Conservation (phyloP, 2,113 vertebrate species). For the Microcebus griseorufus region DNA sequence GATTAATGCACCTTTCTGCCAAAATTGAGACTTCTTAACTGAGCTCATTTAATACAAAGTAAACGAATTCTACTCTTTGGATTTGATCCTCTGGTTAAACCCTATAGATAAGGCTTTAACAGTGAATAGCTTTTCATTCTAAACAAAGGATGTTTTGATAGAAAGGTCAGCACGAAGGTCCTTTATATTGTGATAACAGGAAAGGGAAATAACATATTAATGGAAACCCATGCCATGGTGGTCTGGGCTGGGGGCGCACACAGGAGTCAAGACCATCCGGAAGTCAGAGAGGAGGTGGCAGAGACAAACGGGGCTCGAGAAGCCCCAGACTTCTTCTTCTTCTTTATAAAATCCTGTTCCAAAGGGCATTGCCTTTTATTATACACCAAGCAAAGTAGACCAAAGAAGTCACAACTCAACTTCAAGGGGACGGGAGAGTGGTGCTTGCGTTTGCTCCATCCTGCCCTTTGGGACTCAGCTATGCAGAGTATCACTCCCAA, state of each 20-base stretch:
- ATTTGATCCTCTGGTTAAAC: slow-evolving; percentile 89
- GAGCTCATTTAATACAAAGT: slow-evolving; percentile 91
- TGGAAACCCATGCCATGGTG: slow-evolving; percentile 86
- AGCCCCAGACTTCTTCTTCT: slow-evolving; percentile 35
- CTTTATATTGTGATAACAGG: slow-evolving; percentile 91
- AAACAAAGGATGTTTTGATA: slow-evolving; percentile 95
- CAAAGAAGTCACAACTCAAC: background rate
- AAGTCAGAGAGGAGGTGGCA: background rate
- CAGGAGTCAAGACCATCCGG: slow-evolving; percentile 46
- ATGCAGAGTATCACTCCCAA: slow-evolving; percentile 58
- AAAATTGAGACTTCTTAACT: slow-evolving; percentile 90
- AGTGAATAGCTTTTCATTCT: slow-evolving; percentile 88
- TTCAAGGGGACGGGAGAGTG: background rate
- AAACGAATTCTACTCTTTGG: slow-evolving; percentile 90
- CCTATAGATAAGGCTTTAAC: slow-evolving; percentile 88
- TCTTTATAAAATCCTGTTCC: slow-evolving; percentile 39
- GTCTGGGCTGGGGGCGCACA: slow-evolving; percentile 80
- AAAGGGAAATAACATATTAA: slow-evolving; percentile 92
- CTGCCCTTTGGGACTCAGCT: slow-evolving; percentile 35
- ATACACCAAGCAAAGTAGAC: background rate
- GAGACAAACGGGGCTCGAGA: background rate
- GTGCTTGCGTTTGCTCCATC: slow-evolving; percentile 42
- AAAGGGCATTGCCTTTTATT: slow-evolving; percentile 73
- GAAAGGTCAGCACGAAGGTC: slow-evolving; percentile 88
- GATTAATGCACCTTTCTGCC: slow-evolving; percentile 93